Percentiles rank a stretch among this genome's conserved stretches.
Evolutionary conservation across 2,888 invertebrate genomes (phyloP).

Genomic region (Drosophila ezoana): DNA sequence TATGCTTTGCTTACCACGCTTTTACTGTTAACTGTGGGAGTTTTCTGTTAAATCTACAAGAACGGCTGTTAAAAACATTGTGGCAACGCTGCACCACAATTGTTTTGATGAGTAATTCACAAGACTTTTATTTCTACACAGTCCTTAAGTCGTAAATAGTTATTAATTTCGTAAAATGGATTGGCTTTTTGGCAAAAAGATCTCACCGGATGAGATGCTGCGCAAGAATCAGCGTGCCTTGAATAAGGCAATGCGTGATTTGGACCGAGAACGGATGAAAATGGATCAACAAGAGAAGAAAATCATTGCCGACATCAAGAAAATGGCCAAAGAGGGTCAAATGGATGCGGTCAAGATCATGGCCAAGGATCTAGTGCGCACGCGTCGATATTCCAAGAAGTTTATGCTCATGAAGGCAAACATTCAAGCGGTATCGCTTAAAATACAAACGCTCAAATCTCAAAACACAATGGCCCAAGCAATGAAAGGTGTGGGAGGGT

Average conservation of each 20-base stretch:
- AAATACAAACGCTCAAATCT: slow-evolving; percentile 98
- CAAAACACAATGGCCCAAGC: slow-evolving; percentile 99
- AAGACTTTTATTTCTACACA: slow-evolving; percentile 33
- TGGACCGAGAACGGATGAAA: slow-evolving; percentile 96
- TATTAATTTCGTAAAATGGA: slow-evolving; percentile 87
- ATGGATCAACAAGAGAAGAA: slow-evolving; percentile 99
- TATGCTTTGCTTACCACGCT: neutral
- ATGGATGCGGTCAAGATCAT: slow-evolving; percentile 99
- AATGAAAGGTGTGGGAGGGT: slow-evolving; percentile 90
- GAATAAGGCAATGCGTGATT: slow-evolving; percentile 98
- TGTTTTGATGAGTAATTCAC: slow-evolving; percentile 61
- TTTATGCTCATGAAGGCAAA: slow-evolving; percentile 99
- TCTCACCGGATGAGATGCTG: slow-evolving; percentile 99
- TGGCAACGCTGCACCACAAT: slow-evolving; percentile 41
- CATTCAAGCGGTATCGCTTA: slow-evolving; percentile 98
- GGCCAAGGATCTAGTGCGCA: slow-evolving; percentile 99
- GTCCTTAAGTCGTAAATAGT: slow-evolving; percentile 42
- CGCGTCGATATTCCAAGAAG: slow-evolving; percentile 97
- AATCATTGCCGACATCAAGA: slow-evolving; percentile 98
- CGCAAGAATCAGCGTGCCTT: slow-evolving; percentile 98
- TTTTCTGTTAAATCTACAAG: slow-evolving; percentile 10
- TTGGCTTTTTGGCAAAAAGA: slow-evolving; percentile 98
- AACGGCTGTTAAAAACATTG: slow-evolving; percentile 10
- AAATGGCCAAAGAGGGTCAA: slow-evolving; percentile 99
- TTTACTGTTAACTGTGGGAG: slow-evolving; percentile 6